These are phyloP conservation scores for Meteorus sp. DNA, from an alignment of 1,140 invertebrate species.

Conservation along the genomic window DNA sequence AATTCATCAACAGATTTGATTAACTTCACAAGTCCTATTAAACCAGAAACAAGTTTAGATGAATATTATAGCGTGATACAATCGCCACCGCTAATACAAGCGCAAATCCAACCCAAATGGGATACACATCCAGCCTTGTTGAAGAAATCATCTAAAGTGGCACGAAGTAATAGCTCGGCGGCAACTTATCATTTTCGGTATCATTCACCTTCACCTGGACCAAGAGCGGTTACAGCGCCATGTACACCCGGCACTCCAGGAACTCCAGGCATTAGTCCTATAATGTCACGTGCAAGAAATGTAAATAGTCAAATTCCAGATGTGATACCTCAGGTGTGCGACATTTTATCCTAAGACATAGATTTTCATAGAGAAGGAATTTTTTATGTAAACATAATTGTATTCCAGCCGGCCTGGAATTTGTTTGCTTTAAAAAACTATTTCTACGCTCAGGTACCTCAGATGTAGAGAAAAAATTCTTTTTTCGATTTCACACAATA, in stretches of 20 bases:
- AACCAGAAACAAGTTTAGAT: slow-evolving; percentile 46
- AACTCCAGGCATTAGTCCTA: slow-evolving; percentile 53
- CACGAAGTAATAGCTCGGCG: slow-evolving; percentile 53
- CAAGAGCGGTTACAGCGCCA: slow-evolving; percentile 49
- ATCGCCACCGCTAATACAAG: slow-evolving; percentile 48
- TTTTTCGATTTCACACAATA: not conserved
- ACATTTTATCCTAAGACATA: too few relatives aligned
- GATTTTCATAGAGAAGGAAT: too few relatives aligned
- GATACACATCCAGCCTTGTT: slow-evolving; percentile 52
- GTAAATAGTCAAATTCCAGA: slow-evolving; percentile 50
- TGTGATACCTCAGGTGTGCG: slow-evolving; percentile 50
- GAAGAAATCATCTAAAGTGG: slow-evolving; percentile 46
- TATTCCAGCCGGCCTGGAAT: slow-evolving; percentile 54
- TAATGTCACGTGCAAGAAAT: slow-evolving; percentile 49
- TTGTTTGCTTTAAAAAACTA: slow-evolving; percentile 48
- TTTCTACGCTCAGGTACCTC: slow-evolving; percentile 52
- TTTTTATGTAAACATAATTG: too few relatives aligned
- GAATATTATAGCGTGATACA: slow-evolving; percentile 47
- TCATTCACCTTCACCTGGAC: slow-evolving; percentile 47
- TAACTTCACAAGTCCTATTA: slow-evolving; percentile 69
- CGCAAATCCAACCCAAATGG: slow-evolving; percentile 52
- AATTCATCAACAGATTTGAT: slow-evolving; percentile 73
- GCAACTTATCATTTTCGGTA: slow-evolving; percentile 52
- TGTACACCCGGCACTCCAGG: slow-evolving; percentile 53
- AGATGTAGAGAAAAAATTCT: not conserved